phyloP scores from a whole-genome alignment of 2,797 vertebrate species.

The Cossypha caffra region DNA sequence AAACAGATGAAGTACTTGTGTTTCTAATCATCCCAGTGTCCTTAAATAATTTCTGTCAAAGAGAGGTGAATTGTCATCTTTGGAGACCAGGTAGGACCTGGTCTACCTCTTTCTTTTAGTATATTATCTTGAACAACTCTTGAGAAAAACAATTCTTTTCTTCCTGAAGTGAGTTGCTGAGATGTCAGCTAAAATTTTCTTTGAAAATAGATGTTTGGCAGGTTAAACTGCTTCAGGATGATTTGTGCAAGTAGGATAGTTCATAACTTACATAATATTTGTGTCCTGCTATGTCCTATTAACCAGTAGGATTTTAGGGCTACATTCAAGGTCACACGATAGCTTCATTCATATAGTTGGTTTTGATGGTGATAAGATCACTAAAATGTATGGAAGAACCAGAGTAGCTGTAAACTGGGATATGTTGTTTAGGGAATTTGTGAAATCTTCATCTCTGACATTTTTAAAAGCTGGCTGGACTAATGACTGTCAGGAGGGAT shows the following conservation, averaged over 20 bases:
- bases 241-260: not conserved
- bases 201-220: not conserved
- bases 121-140: not conserved
- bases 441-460: not conserved
- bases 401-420: not conserved
- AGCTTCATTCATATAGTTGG: not conserved
- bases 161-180: not conserved
- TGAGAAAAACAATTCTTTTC: not conserved
- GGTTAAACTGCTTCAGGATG: not conserved
- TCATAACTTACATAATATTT: not conserved
- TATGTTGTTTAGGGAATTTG: not conserved
- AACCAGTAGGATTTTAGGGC: not conserved
- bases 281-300: not conserved
- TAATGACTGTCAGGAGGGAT: not conserved
- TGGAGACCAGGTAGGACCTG: not conserved
- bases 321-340: not conserved
- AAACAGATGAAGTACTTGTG: not conserved
- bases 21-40: not conserved
- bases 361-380: not conserved
- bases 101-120: not conserved
- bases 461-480: not conserved
- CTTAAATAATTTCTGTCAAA: not conserved
- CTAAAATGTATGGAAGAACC: not conserved
- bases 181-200: not conserved
- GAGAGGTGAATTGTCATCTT: not conserved